Conservation (phyloP, 1,140 invertebrate species). For the Stratiolaelaps scimitus region DNA sequence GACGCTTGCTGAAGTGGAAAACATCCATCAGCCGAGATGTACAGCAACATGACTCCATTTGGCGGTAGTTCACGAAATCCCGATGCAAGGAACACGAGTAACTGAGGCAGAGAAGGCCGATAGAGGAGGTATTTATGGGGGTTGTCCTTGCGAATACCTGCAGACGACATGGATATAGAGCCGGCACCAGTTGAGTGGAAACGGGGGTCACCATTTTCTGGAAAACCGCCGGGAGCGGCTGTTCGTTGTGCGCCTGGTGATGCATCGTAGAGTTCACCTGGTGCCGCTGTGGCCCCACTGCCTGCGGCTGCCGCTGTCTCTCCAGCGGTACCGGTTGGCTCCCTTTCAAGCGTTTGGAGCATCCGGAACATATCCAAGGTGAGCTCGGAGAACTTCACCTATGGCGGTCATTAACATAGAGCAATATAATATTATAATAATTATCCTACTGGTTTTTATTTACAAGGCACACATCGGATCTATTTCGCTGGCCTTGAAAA, state of each 20-base stretch:
- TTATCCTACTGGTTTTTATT: too few relatives aligned
- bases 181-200: slow-evolving; percentile 38
- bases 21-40: slow-evolving; percentile 84
- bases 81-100: slow-evolving; percentile 82
- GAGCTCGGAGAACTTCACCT: slow-evolving; percentile 91
- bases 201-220: slow-evolving; percentile 52
- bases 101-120: slow-evolving; percentile 84
- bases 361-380: slow-evolving; percentile 98
- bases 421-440: slow-evolving; percentile 8
- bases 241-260: slow-evolving; percentile 65
- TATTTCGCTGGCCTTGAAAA: too few relatives aligned
- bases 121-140: slow-evolving; percentile 93
- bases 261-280: slow-evolving; percentile 59
- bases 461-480: too few relatives aligned
- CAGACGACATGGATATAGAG: slow-evolving; percentile 37
- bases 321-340: slow-evolving; percentile 48
- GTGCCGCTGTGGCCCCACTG: not conserved
- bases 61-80: slow-evolving; percentile 78
- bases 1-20: slow-evolving; percentile 70
- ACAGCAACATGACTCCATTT: slow-evolving; percentile 76
- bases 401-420: slow-evolving; percentile 33
- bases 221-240: slow-evolving; percentile 42
- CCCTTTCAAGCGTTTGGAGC: slow-evolving; percentile 82
- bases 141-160: slow-evolving; percentile 60
- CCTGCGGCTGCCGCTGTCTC: slow-evolving; percentile 15